phyloP scores from a whole-genome alignment of 2,797 vertebrate genomes.

The Decapterus maruadsi region DNA sequence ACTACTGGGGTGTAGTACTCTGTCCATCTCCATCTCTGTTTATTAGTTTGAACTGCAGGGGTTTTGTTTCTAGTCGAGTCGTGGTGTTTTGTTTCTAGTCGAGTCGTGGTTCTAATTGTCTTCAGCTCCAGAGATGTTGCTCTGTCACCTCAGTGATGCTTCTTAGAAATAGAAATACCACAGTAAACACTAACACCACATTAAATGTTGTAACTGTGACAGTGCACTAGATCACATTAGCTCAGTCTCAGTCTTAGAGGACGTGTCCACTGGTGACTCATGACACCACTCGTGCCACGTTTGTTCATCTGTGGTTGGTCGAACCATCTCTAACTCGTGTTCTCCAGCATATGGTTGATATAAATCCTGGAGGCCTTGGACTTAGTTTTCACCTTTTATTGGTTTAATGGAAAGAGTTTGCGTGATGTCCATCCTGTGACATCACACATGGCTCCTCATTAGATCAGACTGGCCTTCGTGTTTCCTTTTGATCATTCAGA shows the following conservation, averaged over 20 bases:
- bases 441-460: neutral
- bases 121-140: conserved; percentile 1
- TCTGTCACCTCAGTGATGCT: neutral
- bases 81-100: too few species aligned
- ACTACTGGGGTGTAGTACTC: too few species aligned
- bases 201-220: neutral
- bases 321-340: neutral
- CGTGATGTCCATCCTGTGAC: neutral
- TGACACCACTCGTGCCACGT: conserved; percentile 3
- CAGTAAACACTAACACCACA: neutral
- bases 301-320: neutral
- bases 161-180: neutral
- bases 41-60: conserved; percentile 41
- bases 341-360: neutral
- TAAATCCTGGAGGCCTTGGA: neutral
- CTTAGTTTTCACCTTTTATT: neutral
- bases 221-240: neutral
- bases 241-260: conserved; percentile 1
- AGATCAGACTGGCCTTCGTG: neutral
- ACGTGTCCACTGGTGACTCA: conserved; percentile 11
- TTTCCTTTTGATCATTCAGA: conserved; percentile 1
- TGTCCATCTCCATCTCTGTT: too few species aligned
- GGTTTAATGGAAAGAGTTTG: neutral
- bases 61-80: too few species aligned
- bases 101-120: neutral